Percentiles rank a stretch among this genome's conserved stretches.
Evolutionary conservation across 2,888 invertebrate genomes (phyloP).

Genomic region (Nephrotoma flavescens): DNA sequence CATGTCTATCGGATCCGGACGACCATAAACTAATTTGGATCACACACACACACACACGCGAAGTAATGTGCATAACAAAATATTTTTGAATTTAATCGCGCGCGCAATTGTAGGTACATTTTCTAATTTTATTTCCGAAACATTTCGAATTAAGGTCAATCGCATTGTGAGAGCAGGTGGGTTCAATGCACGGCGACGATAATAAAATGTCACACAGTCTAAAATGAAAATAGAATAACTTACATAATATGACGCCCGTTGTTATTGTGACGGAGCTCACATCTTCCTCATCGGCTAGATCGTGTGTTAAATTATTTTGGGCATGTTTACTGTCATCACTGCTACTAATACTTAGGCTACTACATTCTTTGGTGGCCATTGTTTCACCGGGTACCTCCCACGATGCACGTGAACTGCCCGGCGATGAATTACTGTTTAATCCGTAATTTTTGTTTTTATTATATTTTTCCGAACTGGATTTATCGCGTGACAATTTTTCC

Average conservation of each 20-base stretch:
- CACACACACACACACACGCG: not conserved
- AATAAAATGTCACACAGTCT: not conserved
- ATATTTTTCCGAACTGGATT: slow-evolving; percentile 37
- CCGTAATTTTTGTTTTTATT: not conserved
- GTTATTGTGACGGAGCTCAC: slow-evolving; percentile 11
- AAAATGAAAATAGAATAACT: not conserved
- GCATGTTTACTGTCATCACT: slow-evolving; percentile 36
- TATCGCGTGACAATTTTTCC: slow-evolving; percentile 45
- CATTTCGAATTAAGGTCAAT: not conserved
- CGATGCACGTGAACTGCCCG: slow-evolving; percentile 26
- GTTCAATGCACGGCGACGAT: not conserved
- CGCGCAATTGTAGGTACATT: not conserved
- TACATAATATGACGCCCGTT: slow-evolving; percentile 12
- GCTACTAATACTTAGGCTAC: slow-evolving; percentile 36
- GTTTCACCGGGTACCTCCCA: slow-evolving; percentile 45
- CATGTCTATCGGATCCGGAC: not conserved
- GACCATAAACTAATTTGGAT: not conserved
- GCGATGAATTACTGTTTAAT: slow-evolving; percentile 20
- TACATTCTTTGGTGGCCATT: slow-evolving; percentile 42
- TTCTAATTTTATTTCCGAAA: slow-evolving; percentile 1
- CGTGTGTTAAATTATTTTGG: slow-evolving; percentile 11
- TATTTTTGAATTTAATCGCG: not conserved
- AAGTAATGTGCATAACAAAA: not conserved
- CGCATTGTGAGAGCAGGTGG: not conserved
- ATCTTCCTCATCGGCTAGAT: slow-evolving; percentile 10